Evolutionary conservation across 2,797 vertebrate genomes (phyloP), one percentile per base, ranked within the genome.

Genomic region (Numenius phaeopus): DNA sequence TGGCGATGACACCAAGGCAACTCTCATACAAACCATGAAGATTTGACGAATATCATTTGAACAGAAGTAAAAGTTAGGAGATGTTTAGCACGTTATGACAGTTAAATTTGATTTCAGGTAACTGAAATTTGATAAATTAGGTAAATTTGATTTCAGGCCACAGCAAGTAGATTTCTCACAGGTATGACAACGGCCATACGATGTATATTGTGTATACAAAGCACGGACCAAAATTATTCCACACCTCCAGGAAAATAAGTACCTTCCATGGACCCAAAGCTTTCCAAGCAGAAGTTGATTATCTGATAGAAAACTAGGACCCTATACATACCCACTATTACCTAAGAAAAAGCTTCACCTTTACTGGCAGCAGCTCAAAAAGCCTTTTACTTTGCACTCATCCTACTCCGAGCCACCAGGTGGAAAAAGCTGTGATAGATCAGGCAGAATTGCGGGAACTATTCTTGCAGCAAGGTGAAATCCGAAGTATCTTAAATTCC

Each of bases 381-480:
- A 64, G 13, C 30, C 22, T 80, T 89, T 62, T 65, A 70, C 44
- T 84, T 57, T 61, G 44, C 37, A 50, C 20, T 62, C 81, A 88
- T 72, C 42, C 66, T 69, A 62, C 54, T 88, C 5, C 1, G 24
- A 88, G 62, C n/a, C 55, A 73, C 40, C 66, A 79, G 77, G 49
- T 71, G 44, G 76, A 76, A 89, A 87, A 92, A 72, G 55, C 66
- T 73, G 66, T 67, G 62, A 76, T 3, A 77, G 71, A 89, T n/a
- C 13, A 5, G 23, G 34, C 0, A 67, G 70, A 91, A 76, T 11
- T 57, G 46, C 57, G 50, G 61, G 59, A 95, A n/a, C n/a, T 79
- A 29, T 20, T 93, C 72, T 32, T 65, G 54, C 69, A 94, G 80
- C 30, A 90, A 90, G 67, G 50, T 71, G 32, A 80, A 97, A 83